Evolutionary conservation across 2,888 invertebrate genomes (phyloP), one percentile per base, ranked within the genome.

Genomic region (Tribolium freemani): DNA sequence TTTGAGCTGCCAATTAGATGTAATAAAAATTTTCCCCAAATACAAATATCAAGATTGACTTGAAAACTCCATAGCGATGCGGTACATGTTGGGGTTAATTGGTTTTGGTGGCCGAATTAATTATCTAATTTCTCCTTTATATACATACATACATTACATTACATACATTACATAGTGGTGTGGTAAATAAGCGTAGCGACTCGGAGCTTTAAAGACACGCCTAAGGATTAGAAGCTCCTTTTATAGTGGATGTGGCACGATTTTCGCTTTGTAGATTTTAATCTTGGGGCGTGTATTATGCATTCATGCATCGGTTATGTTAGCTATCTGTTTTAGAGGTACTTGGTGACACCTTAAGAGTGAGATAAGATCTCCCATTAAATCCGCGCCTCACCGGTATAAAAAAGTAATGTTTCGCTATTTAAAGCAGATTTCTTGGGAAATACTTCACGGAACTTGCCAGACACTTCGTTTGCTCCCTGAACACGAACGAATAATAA

Each of bases 291-390:
- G 75, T 71, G 74, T 75, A 76, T 77, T 77, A 79, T 78, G 78
- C 77, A 75, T 78, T 74, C 77, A 76, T 79, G 78, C 78, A 78
- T 77, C 76, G 75, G 78, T 75, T 79, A 79, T 78, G 79, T 75
- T 76, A 77, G 78, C 78, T 80, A 80, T 80, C 79, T 80, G 78
- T 80, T 77, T 78, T 78, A 77, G 78, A 75, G 74, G 78, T 80
- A 76, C 79, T 80, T 78, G 79, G 80, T 78, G 80, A 81, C 81
- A 82, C 82, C 80, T 80, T 75, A 77, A 77, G 77, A 80, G 73
- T 64, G 70, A 75, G 81, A 81, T 81, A 81, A 81, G 76, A 81
- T 82, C 81, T 74, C 67, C 79, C 77, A 75, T 78, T 78, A 79
- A 72, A 72, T 61, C 73, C 73, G 64, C 66, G 69, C 61, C 73